phyloP scores from a whole-genome alignment of 2,113 vertebrate species.

The Zootoca vivipara region DNA sequence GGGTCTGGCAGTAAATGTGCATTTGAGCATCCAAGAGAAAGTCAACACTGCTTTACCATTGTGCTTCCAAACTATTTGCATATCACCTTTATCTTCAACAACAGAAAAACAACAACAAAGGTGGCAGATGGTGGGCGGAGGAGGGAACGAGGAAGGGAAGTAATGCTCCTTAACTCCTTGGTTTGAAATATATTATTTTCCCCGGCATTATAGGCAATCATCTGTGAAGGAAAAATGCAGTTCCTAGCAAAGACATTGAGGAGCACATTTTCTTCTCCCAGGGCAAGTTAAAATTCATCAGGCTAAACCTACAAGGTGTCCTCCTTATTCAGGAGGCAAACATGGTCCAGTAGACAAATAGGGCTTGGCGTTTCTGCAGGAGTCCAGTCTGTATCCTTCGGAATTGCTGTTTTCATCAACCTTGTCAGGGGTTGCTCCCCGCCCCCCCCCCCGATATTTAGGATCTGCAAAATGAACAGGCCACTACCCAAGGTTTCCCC shows the following conservation, averaged over 20 bases:
- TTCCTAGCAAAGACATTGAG: not conserved
- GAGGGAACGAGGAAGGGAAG: not conserved
- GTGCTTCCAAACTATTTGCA: not conserved
- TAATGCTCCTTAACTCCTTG: not conserved
- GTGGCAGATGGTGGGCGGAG: not conserved
- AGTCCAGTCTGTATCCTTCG: slow-evolving; percentile 27
- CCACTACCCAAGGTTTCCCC: not conserved
- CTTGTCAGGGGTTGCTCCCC: not conserved
- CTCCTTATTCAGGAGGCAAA: slow-evolving; percentile 52
- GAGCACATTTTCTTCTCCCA: slow-evolving; percentile 5
- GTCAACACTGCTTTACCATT: not conserved
- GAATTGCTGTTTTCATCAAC: slow-evolving; percentile 17
- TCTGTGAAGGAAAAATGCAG: not conserved
- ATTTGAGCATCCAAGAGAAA: not conserved
- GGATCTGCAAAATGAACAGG: slow-evolving; percentile 7
- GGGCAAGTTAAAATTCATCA: slow-evolving; percentile 34
- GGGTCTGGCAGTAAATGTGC: not conserved
- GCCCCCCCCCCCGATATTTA: too few species aligned
- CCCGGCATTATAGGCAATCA: not conserved
- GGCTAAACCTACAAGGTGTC: slow-evolving; percentile 48
- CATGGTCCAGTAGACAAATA: slow-evolving; percentile 40
- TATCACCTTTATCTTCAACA: not conserved
- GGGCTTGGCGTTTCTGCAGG: slow-evolving; percentile 49
- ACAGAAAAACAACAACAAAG: not conserved
- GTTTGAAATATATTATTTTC: not conserved